Base-by-base conservation (phyloP, 2,888 invertebrate species). In the Cancer borealis region DNA sequence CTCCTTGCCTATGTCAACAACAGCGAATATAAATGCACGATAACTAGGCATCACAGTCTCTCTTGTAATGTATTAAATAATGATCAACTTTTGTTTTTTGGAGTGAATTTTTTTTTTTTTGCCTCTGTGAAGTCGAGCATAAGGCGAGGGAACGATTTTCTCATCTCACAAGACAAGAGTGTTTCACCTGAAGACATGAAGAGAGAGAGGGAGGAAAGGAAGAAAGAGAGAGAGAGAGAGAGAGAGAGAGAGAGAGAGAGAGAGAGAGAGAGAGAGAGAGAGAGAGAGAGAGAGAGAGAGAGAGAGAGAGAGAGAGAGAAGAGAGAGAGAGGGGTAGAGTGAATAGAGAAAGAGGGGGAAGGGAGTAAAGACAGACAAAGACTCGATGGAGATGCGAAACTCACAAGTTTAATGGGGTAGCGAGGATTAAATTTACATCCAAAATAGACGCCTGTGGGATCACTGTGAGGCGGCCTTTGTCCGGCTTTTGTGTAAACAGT, bases 221-320 rank as follows among this genome's bases (percentile, higher is more conserved):
- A n/a, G 21, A 0, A 73, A 0, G 3, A 73, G 8, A 26, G 8
- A 17, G 73, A n/a, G n/a, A 73, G 89, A 30, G 84, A 26, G 14
- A 30, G 26, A 21, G 73, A 73, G 30, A 30, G 12, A 79, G 79
- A 79, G 10, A 30, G 79, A 30, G 21, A 12, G 30, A 79, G 79
- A 30, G 79, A 88, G n/a, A 88, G 46, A 46, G 88, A 88, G 45
- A 46, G 46, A 88, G 46, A 88, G 46, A 88, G 88, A 46, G 46
- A 46, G 88, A 88, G 46, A 88, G 88, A 88, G 88, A 88, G 46
- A 46, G 88, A 88, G 88, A 46, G 46, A 88, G 88, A 88, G 46
- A 39, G 46, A 45, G 88, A 88, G 45, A 46, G 88, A 88, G 88
- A 46, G 88, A 88, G n/a, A 39, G 60, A 60, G 5, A 66, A 45